Base-by-base conservation (phyloP, 2,113 vertebrate genomes). In the Clinocottus analis region DNA sequence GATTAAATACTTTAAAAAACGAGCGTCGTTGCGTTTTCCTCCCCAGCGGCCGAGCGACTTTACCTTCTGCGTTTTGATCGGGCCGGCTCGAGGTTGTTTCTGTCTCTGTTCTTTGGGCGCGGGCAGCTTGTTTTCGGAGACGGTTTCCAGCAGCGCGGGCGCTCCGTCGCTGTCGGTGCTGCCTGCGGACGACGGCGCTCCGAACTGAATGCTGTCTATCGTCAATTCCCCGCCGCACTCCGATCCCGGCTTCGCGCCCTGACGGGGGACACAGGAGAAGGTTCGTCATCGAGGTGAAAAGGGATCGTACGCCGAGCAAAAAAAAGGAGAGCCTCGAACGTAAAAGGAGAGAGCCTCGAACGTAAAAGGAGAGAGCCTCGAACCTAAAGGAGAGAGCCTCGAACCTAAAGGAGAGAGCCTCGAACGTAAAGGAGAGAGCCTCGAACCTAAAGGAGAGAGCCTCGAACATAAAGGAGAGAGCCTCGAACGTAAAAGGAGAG, bases 61-160 rank as follows among this genome's bases (percentile, higher is more conserved):
- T 94, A 98, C 98, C 96, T 99, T 99, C 86, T 98, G 98, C 72
- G 97, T 95, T 94, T 99, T 99, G 92, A 98, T 97, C 61, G 98
- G 97, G 49, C 97, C 98, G 73, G 97, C 97, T 11, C 98, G 96
- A 64, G 97, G 95, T 85, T 97, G 97, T 83, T 99, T 99, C 77
- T 98, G 97, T 68, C 98, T 95, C 80, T 99, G 98, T 82, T 99
- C 98, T 95, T 99, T 99, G 4, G 98, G 98, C 89, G 99, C 97
- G 33, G 97, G 96, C 29, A 98, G 92, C 80, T 97, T 98, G 86
- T 93, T 94, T 70, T 99, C 97, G 19, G 94, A 77, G 21, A 84
- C 77, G 62, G 95, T 96, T 85, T 99, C 98, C 21, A 96, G 93
- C 84, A 97, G 87, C 0, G 94, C 92, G 4, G 97, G 95, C 39